These are phyloP conservation scores for Alosa sapidissima DNA, from an alignment of 2,797 vertebrate genomes.

Conservation along the genomic window DNA sequence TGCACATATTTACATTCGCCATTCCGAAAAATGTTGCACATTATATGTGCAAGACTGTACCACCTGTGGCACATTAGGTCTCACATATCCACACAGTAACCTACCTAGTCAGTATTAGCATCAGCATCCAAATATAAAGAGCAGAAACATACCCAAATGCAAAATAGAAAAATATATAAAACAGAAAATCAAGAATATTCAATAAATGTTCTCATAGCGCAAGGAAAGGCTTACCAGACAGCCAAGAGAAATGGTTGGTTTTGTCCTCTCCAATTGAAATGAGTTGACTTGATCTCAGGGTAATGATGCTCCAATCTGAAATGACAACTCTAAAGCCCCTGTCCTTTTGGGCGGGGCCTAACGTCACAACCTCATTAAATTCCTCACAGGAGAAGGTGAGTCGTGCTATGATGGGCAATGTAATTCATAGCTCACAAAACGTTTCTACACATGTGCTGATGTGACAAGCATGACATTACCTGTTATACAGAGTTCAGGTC, in stretches of 20 bases:
- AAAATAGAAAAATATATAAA: neutral
- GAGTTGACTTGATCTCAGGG: conserved; percentile 2
- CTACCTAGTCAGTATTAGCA: neutral
- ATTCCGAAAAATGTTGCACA: neutral
- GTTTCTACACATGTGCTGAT: neutral
- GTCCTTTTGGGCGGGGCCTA: conserved; percentile 60
- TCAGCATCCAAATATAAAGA: neutral
- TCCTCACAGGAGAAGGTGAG: conserved; percentile 30
- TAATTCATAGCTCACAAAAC: neutral
- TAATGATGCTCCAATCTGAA: neutral
- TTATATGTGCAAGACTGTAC: neutral
- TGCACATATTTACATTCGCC: neutral
- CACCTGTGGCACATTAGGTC: neutral
- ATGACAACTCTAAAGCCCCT: neutral
- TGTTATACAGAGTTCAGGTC: neutral
- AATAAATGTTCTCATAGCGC: neutral
- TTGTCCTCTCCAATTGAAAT: neutral
- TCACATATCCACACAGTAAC: neutral
- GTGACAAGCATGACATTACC: neutral
- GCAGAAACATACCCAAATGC: neutral
- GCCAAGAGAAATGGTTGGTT: neutral
- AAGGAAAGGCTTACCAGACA: neutral
- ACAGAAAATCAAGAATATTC: neutral
- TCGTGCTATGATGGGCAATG: neutral
- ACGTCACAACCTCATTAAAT: conserved; percentile 50